Base-by-base conservation (phyloP, 2,888 invertebrate genomes). In the Stenotaenia linearis region DNA sequence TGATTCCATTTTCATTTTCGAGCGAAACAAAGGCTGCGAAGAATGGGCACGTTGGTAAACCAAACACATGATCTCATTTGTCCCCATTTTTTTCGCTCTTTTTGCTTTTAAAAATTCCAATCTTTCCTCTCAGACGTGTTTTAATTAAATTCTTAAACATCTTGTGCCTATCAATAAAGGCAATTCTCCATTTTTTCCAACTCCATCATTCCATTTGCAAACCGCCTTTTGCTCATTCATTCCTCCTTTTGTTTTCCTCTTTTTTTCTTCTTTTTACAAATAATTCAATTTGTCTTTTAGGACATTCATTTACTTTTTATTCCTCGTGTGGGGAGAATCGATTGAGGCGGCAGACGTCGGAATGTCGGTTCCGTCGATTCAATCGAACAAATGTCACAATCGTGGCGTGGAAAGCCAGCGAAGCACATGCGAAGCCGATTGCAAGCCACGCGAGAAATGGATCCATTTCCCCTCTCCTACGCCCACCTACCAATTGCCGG, bases 61-160 rank as follows among this genome's bases (percentile, higher is more conserved):
- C 69, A 69, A 69, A 69, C 69, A 69, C 69, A 69, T 28, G 69
- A 69, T 69, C 69, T 69, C 69, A 69, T 69, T 69, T 69, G 69
- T 69, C 69, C 69, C 28, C 28, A 50, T 69, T 69, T 69, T 28
- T 4, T 28, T 69, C 18, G n/a, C 69, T 25, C 69, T 69, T n/a
- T 56, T 28, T 23, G 25, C 69, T 69, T 69, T 69, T 69, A 69
- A 69, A 69, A 69, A 69, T 69, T 69, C 69, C 69, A 69, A 69
- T 69, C 69, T 69, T 69, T 69, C 69, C 69, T 69, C 69, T 25
- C 69, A n/a, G n/a, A 69, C 69, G 69, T 25, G 69, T 69, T 69
- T 69, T 69, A 69, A 69, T 69, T 69, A 69, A 69, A 69, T 69
- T 69, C 69, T 69, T 69, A 69, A 69, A 69, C 69, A 69, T 69